phyloP scores from a whole-genome alignment of 35 echinoderm and acorn worm genomes.

The Lytechinus variegatus region DNA sequence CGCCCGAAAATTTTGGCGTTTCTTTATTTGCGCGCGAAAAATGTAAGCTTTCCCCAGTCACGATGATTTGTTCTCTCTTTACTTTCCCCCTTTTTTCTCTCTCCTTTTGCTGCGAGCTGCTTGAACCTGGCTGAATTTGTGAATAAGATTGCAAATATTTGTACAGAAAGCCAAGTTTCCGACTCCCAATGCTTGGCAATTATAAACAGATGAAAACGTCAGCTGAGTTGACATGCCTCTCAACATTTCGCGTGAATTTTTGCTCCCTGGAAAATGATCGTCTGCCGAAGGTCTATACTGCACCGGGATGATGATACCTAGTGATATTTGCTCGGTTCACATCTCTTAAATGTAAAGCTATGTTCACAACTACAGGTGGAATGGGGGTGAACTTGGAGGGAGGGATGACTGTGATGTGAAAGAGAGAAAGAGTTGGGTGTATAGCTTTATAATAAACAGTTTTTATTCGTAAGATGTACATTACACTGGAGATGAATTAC shows the following conservation, averaged over 20 bases:
- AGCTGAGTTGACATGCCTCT: slow-evolving; percentile 43
- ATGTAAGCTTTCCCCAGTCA: slow-evolving; percentile 40
- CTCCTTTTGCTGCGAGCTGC: background rate
- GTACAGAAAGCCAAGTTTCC: slow-evolving; percentile 55
- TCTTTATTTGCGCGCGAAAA: slow-evolving; percentile 47
- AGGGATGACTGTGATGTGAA: background rate
- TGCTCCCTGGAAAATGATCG: slow-evolving; percentile 37
- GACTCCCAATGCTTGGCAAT: slow-evolving; percentile 54
- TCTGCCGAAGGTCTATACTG: background rate
- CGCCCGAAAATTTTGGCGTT: slow-evolving; percentile 14
- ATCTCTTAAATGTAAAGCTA: slow-evolving; percentile 27
- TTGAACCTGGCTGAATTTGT: slow-evolving; percentile 49
- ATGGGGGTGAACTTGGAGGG: background rate
- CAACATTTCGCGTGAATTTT: slow-evolving; percentile 45
- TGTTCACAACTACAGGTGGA: slow-evolving; percentile 36
- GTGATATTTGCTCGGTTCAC: background rate
- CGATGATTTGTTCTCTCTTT: slow-evolving; percentile 33
- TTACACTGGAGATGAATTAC: too few relatives aligned
- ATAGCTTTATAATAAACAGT: too few relatives aligned
- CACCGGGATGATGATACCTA: background rate
- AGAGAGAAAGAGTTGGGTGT: background rate
- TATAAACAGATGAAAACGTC: slow-evolving; percentile 55
- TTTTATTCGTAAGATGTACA: too few relatives aligned
- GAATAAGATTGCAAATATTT: slow-evolving; percentile 56
- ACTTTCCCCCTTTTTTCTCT: background rate